Conservation (phyloP, 2,888 invertebrate genomes). For the Volucella zonaria region DNA sequence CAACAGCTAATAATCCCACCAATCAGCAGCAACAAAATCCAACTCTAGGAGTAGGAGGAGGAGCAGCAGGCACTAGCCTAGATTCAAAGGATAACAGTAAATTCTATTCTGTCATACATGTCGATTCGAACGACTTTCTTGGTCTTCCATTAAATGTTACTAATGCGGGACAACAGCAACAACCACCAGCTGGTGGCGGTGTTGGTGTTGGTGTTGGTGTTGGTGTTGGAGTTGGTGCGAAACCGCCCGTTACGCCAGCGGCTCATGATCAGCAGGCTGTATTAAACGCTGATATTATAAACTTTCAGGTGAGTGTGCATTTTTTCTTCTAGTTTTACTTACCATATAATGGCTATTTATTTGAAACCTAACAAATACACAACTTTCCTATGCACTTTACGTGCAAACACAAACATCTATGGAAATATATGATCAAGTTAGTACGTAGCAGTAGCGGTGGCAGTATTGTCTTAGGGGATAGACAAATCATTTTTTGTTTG, state of each 20-base stretch:
- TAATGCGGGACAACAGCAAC: constrained; percentile 54
- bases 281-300: constrained; percentile 79
- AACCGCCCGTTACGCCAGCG: constrained; percentile 73
- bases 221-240: constrained; percentile 65
- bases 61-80: constrained; percentile 66
- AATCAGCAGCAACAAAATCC: constrained; percentile 74
- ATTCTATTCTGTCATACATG: constrained; percentile 80
- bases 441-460: too few relatives aligned
- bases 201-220: constrained; percentile 47
- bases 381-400: too few relatives aligned
- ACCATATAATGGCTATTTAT: too few relatives aligned
- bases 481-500: too few relatives aligned
- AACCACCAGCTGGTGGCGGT: constrained; percentile 71
- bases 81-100: constrained; percentile 80
- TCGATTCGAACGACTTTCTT: constrained; percentile 81
- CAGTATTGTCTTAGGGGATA: too few relatives aligned
- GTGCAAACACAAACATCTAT: too few relatives aligned
- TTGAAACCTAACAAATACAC: too few relatives aligned
- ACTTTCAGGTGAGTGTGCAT: constrained; percentile 78
- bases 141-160: constrained; percentile 81
- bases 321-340: not conserved
- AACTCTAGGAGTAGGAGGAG: constrained; percentile 61
- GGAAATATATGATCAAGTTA: too few relatives aligned
- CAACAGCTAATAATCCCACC: constrained; percentile 71
- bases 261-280: constrained; percentile 78